Evolutionary conservation across 2,113 vertebrate species (phyloP).

Genomic region (Cephalopholis sonnerati): DNA sequence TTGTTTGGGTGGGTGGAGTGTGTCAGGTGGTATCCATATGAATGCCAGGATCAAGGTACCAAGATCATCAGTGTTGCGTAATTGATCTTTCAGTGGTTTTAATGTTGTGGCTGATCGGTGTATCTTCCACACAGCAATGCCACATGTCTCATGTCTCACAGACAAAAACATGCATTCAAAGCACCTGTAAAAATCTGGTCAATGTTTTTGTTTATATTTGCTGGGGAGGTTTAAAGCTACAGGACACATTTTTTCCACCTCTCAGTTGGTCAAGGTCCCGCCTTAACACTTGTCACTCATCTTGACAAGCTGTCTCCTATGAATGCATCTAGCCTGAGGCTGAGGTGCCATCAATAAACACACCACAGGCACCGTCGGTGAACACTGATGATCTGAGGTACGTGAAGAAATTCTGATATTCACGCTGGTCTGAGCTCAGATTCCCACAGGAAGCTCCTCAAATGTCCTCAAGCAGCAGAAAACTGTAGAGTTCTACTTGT

Average conservation of each 20-base stretch:
- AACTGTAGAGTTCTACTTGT: conserved; percentile 1
- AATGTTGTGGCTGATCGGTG: no score
- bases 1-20: no score
- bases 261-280: conserved; percentile 34
- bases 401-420: conserved; percentile 34
- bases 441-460: neutral
- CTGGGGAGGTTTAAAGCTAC: neutral
- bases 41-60: no score
- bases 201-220: neutral
- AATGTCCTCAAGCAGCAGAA: neutral
- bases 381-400: conserved; percentile 23
- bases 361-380: conserved; percentile 12
- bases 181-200: neutral
- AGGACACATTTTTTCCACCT: neutral
- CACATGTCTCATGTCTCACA: neutral
- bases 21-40: no score
- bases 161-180: neutral
- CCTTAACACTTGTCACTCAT: conserved; percentile 50
- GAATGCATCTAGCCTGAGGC: conserved; percentile 50
- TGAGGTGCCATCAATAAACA: conserved; percentile 52
- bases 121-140: neutral
- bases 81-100: no score
- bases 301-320: conserved; percentile 42
- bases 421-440: neutral
- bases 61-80: no score